phyloP scores from a whole-genome alignment of 2,888 invertebrate genomes.

The Oxyteleia sp. region DNA sequence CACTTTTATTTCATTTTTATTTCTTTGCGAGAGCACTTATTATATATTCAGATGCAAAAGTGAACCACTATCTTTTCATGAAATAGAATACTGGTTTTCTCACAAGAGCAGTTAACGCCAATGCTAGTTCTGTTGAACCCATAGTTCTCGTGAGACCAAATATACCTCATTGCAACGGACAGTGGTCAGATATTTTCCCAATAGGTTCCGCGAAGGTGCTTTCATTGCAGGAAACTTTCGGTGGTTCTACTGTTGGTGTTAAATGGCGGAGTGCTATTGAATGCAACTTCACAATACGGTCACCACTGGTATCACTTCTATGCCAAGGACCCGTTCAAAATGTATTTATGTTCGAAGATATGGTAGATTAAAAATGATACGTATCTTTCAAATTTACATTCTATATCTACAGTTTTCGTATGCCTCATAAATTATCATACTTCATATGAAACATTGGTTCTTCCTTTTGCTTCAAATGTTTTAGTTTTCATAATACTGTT shows the following conservation, averaged over 20 bases:
- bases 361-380: conserved; percentile 45
- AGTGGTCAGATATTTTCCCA: conserved; percentile 87
- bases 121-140: conserved; percentile 64
- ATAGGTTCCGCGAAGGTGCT: conserved; percentile 81
- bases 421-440: neutral
- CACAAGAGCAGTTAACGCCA: conserved; percentile 66
- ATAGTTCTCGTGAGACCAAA: conserved; percentile 71
- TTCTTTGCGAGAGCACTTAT: conserved; percentile 39
- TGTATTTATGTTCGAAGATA: conserved; percentile 56
- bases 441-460: neutral
- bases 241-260: conserved; percentile 83
- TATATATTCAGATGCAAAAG: conserved; percentile 60
- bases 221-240: conserved; percentile 85
- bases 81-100: conserved; percentile 64
- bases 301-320: conserved; percentile 81
- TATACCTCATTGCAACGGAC: conserved; percentile 85
- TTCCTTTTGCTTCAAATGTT: no score
- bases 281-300: conserved; percentile 83
- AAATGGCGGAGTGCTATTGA: conserved; percentile 84
- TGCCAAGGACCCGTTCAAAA: conserved; percentile 69
- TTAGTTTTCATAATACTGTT: no score
- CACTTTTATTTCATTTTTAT: conserved; percentile 60
- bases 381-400: conserved; percentile 22
- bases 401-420: neutral
- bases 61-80: conserved; percentile 57